Conservation (phyloP, 2,888 invertebrate species). For the Dryococelus australis region DNA sequence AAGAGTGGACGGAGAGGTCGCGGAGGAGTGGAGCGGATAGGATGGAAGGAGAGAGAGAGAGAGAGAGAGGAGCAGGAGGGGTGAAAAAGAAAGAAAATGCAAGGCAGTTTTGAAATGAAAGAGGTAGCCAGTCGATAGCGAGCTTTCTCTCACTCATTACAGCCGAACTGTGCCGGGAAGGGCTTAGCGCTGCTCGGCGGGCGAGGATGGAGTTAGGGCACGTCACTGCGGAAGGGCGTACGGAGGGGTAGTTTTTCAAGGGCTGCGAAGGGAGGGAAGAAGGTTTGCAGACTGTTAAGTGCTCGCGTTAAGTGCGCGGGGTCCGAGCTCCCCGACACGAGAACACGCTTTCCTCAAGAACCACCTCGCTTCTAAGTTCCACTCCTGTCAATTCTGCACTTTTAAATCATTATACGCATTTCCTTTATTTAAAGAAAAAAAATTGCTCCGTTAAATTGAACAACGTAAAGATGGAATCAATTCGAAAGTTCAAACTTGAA, state of each 20-base stretch:
- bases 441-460: no score
- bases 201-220: no score
- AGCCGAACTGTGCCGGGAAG: neutral
- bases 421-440: no score
- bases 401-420: no score
- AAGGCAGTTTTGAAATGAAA: constrained; percentile 16
- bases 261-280: constrained; percentile 4
- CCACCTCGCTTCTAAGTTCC: neutral
- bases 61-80: neutral
- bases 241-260: neutral
- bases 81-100: neutral
- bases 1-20: neutral
- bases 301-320: constrained; percentile 7
- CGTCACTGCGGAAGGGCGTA: neutral
- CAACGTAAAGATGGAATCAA: no score
- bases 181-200: no score
- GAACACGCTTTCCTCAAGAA: constrained; percentile 29
- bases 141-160: neutral
- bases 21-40: neutral
- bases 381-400: no score
- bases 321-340: constrained; percentile 36
- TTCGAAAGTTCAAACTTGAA: no score
- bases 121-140: neutral
- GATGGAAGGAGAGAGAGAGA: neutral
- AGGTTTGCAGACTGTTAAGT: constrained; percentile 33